Evolutionary conservation across 2,888 invertebrate species (phyloP).

Genomic region (Agrochola litura): DNA sequence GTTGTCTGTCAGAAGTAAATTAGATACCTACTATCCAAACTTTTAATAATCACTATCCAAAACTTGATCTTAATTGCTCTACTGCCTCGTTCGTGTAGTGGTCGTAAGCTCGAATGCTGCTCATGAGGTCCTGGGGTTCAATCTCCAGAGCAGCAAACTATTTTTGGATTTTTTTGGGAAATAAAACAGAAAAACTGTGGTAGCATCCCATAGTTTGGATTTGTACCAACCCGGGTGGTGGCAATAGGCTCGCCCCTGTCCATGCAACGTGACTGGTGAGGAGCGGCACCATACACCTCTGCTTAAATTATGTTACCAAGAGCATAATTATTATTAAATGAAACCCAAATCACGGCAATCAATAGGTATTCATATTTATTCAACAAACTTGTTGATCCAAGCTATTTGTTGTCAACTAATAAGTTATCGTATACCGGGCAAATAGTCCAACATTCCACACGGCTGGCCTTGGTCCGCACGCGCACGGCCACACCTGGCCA

Average conservation of each 20-base stretch:
- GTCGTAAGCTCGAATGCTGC: too few species aligned
- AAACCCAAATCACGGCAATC: background rate
- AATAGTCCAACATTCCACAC: background rate
- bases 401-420: background rate
- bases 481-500: too few species aligned
- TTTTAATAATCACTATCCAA: background rate
- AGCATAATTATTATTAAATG: background rate
- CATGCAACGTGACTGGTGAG: background rate
- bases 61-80: too few species aligned
- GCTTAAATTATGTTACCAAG: background rate
- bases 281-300: background rate
- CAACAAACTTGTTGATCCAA: constrained; percentile 12
- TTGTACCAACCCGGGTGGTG: background rate
- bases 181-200: background rate
- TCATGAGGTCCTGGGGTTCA: background rate
- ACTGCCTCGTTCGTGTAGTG: too few species aligned
- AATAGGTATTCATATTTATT: background rate
- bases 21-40: background rate
- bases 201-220: background rate
- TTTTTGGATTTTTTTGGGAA: background rate
- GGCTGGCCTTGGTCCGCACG: too few species aligned
- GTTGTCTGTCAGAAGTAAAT: background rate
- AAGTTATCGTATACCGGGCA: background rate
- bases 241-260: background rate
- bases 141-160: background rate